Conservation (phyloP, 2,888 invertebrate genomes). For the Timema podura region DNA sequence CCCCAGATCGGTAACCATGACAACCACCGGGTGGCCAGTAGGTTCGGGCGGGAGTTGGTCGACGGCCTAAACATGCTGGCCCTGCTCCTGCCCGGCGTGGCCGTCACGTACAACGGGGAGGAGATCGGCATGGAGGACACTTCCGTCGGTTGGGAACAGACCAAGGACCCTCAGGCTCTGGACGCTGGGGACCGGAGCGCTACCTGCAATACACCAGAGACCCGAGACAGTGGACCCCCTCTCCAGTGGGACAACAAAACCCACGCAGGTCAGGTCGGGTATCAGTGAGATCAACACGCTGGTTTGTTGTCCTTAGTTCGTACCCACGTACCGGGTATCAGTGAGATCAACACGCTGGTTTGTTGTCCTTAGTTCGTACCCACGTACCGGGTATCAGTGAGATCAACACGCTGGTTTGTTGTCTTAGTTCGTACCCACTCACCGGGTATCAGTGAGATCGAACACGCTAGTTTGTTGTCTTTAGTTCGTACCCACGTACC, state of each 20-base stretch:
- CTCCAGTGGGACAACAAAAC: slow-evolving; percentile 65
- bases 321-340: too few species aligned
- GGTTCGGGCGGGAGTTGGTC: slow-evolving; percentile 62
- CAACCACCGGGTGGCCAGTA: slow-evolving; percentile 62
- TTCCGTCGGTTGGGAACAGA: slow-evolving; percentile 49
- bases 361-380: too few species aligned
- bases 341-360: too few species aligned
- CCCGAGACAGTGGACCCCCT: slow-evolving; percentile 76
- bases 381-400: too few species aligned
- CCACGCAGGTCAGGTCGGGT: slow-evolving; percentile 52
- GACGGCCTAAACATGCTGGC: slow-evolving; percentile 81
- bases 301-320: too few species aligned
- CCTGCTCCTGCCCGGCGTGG: slow-evolving; percentile 76
- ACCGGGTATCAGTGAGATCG: too few species aligned
- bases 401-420: too few species aligned
- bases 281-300: too few species aligned
- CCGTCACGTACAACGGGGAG: slow-evolving; percentile 83
- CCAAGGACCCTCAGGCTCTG: slow-evolving; percentile 55
- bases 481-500: too few species aligned
- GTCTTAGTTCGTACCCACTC: too few species aligned
- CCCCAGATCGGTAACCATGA: slow-evolving; percentile 74
- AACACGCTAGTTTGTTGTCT: too few species aligned
- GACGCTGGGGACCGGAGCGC: slow-evolving; percentile 56
- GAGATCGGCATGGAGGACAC: slow-evolving; percentile 69
- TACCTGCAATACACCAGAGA: slow-evolving; percentile 62